Percentiles rank a stretch among this genome's conserved stretches.
These are phyloP conservation scores for Rhadina sibilatrix DNA, from an alignment of 2,113 vertebrate species.

Conservation along the genomic window DNA sequence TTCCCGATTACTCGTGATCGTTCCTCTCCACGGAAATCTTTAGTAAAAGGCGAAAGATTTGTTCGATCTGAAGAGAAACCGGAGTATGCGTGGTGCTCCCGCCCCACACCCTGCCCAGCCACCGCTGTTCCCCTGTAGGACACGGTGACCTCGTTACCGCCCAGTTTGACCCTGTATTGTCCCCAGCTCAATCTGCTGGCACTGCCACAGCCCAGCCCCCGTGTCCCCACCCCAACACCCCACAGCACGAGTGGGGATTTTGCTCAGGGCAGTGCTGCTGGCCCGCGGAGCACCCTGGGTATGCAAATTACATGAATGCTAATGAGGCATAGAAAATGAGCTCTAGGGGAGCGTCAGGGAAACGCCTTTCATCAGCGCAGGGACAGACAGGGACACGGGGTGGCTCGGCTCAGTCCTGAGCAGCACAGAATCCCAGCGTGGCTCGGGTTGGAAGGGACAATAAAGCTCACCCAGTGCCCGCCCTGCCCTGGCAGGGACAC, in stretches of 20 bases:
- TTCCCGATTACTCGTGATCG: rapidly evolving
- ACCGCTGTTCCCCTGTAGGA: rapidly evolving
- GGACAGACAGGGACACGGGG: background rate
- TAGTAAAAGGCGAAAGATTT: slow-evolving; percentile 50
- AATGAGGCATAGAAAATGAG: rapidly evolving
- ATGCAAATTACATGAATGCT: background rate
- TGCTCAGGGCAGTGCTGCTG: rapidly evolving
- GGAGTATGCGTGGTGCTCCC: rapidly evolving
- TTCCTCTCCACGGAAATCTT: slow-evolving; percentile 11
- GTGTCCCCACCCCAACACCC: rapidly evolving
- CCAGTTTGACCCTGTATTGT: rapidly evolving
- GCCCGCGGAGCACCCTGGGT: background rate
- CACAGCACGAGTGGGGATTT: rapidly evolving
- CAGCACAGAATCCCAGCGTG: rapidly evolving
- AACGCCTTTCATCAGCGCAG: rapidly evolving
- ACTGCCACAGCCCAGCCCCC: rapidly evolving
- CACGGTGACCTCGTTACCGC: rapidly evolving
- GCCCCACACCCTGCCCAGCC: rapidly evolving
- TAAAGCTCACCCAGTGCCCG: rapidly evolving
- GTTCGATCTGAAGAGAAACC: background rate
- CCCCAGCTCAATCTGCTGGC: rapidly evolving
- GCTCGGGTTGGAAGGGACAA: background rate
- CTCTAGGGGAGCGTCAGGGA: rapidly evolving
- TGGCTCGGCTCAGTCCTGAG: background rate
- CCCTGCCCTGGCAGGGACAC: background rate